Evolutionary conservation across 1,140 invertebrate genomes (phyloP), one percentile per base, ranked within the genome.

Genomic region (Cydia amplana): DNA sequence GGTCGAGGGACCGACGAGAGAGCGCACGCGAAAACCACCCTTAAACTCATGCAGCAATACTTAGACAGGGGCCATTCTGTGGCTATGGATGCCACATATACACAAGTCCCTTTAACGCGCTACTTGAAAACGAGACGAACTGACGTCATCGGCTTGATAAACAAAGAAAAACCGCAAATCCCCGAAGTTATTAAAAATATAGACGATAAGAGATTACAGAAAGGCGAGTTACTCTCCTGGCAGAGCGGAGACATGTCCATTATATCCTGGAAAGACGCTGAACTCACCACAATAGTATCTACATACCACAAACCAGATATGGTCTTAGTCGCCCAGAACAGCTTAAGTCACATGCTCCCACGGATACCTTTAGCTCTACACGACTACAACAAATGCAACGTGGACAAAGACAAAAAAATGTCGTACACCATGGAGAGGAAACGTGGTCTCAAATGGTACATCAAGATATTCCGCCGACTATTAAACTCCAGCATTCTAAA

Each of bases 401-500:
- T 70, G 3, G 65, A 70, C 7, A 70, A 70, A 36, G 64, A 67
- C 36, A 70, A 70, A 20, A 70, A 70, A 5, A 70, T 70, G 65
- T 70, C 65, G n/a, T 70, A 70, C 28, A 70, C 65, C 36, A 70
- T 70, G 65, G 65, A 70, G 32, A 40, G 65, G n/a, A 70, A 70
- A 20, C 16, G 65, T 10, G 65, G 65, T 7, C 32, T 70, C 16
- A 70, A 70, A 70, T 70, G 65, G 65, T 70, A 70, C 65, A 70
- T 70, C 16, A 70, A 70, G 32, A 70, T 70, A 5, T 70, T 70
- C 65, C 65, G 65, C 9, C 16, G 65, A 7, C 36, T 70, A 0
- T 20, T 70, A 40, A 70, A 70, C 65, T 70, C 65, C 2, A 36
- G 28, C 16, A 70, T 70, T 7, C 32, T 70, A 23, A 70, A 70